Percentiles rank a stretch among this genome's conserved stretches.
These are phyloP conservation scores for Sinocyclocheilus maitianheensis DNA, from an alignment of 2,113 vertebrate species.

Conservation along the genomic window DNA sequence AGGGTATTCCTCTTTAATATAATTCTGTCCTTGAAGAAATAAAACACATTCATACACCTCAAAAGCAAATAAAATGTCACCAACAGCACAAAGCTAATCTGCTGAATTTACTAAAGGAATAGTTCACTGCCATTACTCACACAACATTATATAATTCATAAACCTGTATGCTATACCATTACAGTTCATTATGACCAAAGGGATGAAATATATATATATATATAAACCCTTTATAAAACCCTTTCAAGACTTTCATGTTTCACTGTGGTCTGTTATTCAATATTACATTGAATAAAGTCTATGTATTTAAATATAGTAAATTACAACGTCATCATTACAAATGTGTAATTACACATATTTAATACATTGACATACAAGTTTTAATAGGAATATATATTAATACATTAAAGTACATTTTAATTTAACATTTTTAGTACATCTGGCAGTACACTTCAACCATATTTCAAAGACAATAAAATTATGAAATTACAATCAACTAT, in stretches of 20 bases:
- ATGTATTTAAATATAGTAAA: too few relatives aligned
- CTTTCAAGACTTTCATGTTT: not conserved
- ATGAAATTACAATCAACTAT: too few relatives aligned
- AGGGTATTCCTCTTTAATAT: not conserved
- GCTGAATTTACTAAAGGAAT: not conserved
- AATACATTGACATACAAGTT: not conserved
- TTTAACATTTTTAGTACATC: too few relatives aligned
- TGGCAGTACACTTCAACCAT: not conserved
- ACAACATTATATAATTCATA: not conserved
- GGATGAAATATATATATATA: too few relatives aligned
- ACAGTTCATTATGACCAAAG: too few relatives aligned
- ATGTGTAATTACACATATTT: not conserved
- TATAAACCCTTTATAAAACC: too few relatives aligned
- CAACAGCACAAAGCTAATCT: not conserved
- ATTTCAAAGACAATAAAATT: too few relatives aligned
- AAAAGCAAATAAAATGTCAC: not conserved
- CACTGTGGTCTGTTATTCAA: not conserved
- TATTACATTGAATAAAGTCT: not conserved
- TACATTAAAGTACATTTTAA: not conserved
- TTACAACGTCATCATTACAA: too few relatives aligned
- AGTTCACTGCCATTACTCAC: not conserved
- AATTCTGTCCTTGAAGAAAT: not conserved
- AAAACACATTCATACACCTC: not conserved
- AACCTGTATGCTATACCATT: not conserved
- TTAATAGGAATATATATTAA: not conserved